A percentile compares a stretch with the other conserved stretches of the same genome.
These are phyloP conservation scores for Phrynosoma platyrhinos DNA, from an alignment of 2,113 vertebrate genomes.

Conservation along the genomic window DNA sequence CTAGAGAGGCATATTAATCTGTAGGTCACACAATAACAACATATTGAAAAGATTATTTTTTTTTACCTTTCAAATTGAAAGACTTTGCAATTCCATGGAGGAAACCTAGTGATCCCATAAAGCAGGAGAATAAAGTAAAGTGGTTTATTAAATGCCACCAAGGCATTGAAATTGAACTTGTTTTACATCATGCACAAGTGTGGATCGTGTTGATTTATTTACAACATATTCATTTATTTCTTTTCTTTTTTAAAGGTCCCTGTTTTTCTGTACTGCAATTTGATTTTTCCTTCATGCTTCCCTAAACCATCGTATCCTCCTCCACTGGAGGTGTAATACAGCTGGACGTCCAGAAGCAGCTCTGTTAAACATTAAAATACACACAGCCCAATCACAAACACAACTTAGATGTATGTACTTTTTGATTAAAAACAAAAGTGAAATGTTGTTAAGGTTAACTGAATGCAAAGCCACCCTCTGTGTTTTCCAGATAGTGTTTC, in stretches of 20 bases:
- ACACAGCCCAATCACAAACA: constrained; percentile 55
- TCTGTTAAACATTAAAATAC: constrained; percentile 64
- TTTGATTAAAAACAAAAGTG: constrained; percentile 62
- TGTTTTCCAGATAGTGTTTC: constrained; percentile 38
- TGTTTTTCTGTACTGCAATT: constrained; percentile 66
- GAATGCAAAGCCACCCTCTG: constrained; percentile 33
- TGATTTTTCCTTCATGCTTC: constrained; percentile 72
- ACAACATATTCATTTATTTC: constrained; percentile 63
- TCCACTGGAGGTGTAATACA: constrained; percentile 67
- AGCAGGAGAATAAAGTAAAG: constrained; percentile 68
- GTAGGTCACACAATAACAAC: constrained; percentile 79
- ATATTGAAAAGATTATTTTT: constrained; percentile 77
- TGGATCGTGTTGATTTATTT: constrained; percentile 74
- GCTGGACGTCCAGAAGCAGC: constrained; percentile 66
- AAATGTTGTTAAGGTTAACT: constrained; percentile 56
- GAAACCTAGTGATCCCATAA: constrained; percentile 69
- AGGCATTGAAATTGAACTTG: constrained; percentile 73
- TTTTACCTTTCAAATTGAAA: constrained; percentile 64
- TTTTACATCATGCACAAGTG: constrained; percentile 73
- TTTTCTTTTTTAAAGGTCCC: constrained; percentile 64
- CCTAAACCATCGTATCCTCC: neutral
- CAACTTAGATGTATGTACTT: constrained; percentile 55
- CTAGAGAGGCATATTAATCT: constrained; percentile 78
- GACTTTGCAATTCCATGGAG: constrained; percentile 64
- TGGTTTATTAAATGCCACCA: constrained; percentile 75